Evolutionary conservation across 2,113 vertebrate genomes (phyloP).

Genomic region (Coptodon rendalli): DNA sequence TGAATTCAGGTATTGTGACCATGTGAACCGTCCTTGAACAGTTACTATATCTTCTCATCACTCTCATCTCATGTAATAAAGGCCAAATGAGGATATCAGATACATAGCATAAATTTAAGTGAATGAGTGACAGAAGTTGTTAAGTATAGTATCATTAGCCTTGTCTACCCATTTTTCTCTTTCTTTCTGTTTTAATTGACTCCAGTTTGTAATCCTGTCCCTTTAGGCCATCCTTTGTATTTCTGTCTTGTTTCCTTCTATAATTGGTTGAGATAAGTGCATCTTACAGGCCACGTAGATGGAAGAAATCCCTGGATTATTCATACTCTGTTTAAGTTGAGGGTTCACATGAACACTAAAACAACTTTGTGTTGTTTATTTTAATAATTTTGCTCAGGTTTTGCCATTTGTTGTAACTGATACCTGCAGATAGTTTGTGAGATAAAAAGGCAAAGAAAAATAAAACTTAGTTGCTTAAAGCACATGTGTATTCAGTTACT

Average conservation of each 20-base stretch:
- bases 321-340: background rate
- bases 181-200: slow-evolving; percentile 18
- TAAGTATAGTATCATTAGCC: slow-evolving; percentile 21
- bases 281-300: background rate
- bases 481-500: background rate
- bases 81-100: background rate
- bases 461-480: background rate
- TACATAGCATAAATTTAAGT: background rate
- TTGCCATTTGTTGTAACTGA: background rate
- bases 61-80: background rate
- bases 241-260: slow-evolving; percentile 1
- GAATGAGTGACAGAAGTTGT: slow-evolving; percentile 10
- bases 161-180: background rate
- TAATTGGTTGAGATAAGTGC: slow-evolving; percentile 15
- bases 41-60: background rate
- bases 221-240: slow-evolving; percentile 2
- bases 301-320: background rate
- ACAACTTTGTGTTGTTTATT: background rate
- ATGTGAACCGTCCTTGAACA: background rate
- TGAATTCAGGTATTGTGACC: background rate
- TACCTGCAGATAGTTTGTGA: background rate
- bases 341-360: background rate
- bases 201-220: slow-evolving; percentile 23
- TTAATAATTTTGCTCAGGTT: background rate
- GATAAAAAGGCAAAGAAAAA: background rate